Base-by-base conservation (phyloP, 1,140 invertebrate genomes). In the Hyphantria cunea region DNA sequence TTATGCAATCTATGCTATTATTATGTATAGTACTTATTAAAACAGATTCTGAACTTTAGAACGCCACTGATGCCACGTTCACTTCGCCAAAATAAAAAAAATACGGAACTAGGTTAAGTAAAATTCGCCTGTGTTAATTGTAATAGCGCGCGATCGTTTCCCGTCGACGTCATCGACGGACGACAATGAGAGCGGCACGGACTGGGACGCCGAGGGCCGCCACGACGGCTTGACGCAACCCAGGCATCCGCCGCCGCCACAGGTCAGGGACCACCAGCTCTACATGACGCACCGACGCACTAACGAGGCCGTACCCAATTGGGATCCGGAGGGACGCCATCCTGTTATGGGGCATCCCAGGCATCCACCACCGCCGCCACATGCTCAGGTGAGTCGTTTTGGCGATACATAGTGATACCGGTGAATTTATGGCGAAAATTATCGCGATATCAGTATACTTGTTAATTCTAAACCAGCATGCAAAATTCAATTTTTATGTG, bases 111-210 rank as follows among this genome's bases (percentile, higher is more conserved):
- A 25, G 17, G 5, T 25, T 25, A 3, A 3, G 17, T 25, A 25
- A 25, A 25, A 5, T 25, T 25, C 5, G 1, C 2, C 8, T 37
- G 0, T 10, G 34, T 8, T 11, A 0, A 4, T 37, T 17, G 17
- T 55, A 66, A 12, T 82, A 94, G 94, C 91, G 61, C 93, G 93
- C 50, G 94, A 95, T 61, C 92, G 94, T 56, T 95, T 94, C 70
- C 17, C 17, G 17, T 25, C 17, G 17, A 25, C 17, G 17, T 25
- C 17, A 25, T 25, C 17, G 17, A 25, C 93, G 10, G 95, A 96
- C 58, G 94, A 95, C 39, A 93, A 93, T 75, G 94, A 94, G 61
- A 94, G 93, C 54, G 92, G 93, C 45, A 92, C 92, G 5, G 92
- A 90, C 31, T 89, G 86, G 75, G 87, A 91, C 70, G 41, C 76